Conservation (phyloP, 2,113 vertebrate genomes). For the Vireo altiloquus region DNA sequence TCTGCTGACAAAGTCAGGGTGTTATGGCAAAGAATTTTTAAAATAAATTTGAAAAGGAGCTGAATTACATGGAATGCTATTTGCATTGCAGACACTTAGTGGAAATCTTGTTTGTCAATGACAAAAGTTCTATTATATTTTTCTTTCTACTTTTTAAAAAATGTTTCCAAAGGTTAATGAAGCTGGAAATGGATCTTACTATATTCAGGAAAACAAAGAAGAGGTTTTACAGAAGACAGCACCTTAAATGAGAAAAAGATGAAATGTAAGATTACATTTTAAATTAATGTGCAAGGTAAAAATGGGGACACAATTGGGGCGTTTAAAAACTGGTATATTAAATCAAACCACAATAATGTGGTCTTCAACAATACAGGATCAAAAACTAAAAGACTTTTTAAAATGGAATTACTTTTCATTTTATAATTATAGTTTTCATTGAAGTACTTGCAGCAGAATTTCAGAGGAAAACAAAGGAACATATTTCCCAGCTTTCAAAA, state of each 20-base stretch:
- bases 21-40: neutral
- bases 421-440: neutral
- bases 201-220: neutral
- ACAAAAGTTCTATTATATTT: neutral
- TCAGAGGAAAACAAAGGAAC: neutral
- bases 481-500: neutral
- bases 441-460: neutral
- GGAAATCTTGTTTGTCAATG: neutral
- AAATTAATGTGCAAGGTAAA: neutral
- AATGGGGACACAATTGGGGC: neutral
- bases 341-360: neutral
- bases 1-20: neutral
- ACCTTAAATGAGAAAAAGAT: neutral
- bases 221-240: neutral
- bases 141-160: neutral
- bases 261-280: neutral
- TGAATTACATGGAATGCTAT: neutral
- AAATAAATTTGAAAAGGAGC: neutral
- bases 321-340: neutral
- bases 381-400: neutral
- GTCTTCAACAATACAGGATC: neutral
- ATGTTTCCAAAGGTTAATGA: neutral
- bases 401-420: neutral
- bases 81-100: neutral
- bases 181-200: neutral